Evolutionary conservation across 64 coral and sea anemone genomes (phyloP).

Genomic region (Stichodactyla helianthus): DNA sequence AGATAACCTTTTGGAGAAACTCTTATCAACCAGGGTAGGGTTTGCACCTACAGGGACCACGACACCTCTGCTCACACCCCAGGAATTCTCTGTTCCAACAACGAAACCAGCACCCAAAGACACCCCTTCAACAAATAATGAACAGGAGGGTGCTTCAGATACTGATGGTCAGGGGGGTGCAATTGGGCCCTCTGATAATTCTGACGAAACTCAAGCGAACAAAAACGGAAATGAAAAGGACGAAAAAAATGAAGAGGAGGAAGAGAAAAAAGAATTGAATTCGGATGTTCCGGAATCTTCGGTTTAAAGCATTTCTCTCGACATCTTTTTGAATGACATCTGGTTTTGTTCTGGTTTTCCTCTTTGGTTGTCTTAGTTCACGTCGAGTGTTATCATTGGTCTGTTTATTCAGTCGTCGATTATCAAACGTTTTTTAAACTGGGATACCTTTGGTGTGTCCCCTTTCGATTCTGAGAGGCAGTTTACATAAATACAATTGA

Average conservation of each 20-base stretch:
- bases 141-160: not conserved
- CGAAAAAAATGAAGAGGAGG: not conserved
- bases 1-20: slow-evolving; percentile 45
- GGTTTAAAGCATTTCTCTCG: not conserved
- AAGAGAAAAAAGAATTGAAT: not conserved
- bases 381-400: too few species aligned
- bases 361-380: too few species aligned
- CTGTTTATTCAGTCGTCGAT: too few species aligned
- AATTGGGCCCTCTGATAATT: not conserved
- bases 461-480: too few species aligned
- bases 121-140: not conserved
- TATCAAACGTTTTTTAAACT: too few species aligned
- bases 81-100: not conserved
- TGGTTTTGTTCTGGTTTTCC: too few species aligned
- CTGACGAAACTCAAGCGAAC: not conserved
- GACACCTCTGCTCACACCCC: not conserved
- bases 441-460: too few species aligned
- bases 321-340: too few species aligned
- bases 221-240: not conserved
- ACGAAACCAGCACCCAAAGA: not conserved
- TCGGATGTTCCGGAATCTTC: not conserved
- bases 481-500: too few species aligned
- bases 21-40: slow-evolving; percentile 38
- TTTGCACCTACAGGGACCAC: slow-evolving; percentile 8
- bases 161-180: not conserved